Conservation (phyloP, 2,797 vertebrate genomes). For the Sitta carolinensis region DNA sequence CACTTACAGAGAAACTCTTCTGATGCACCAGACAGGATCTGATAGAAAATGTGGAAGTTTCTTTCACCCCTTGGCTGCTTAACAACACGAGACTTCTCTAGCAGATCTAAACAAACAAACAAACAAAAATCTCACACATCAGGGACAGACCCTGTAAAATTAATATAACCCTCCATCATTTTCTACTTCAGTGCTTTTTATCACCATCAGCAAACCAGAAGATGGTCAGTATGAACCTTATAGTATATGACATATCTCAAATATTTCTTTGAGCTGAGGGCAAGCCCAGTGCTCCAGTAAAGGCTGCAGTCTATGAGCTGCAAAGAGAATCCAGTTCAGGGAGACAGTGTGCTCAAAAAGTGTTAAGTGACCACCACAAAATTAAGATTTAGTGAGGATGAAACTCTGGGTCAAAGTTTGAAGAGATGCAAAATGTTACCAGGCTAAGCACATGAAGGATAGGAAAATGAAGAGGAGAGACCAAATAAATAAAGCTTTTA, state of each 20-base stretch:
- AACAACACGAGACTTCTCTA: constrained; percentile 98
- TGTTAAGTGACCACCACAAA: neutral
- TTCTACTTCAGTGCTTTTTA: neutral
- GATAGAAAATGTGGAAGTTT: constrained; percentile 98
- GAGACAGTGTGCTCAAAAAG: neutral
- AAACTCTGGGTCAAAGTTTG: neutral
- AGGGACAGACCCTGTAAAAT: neutral
- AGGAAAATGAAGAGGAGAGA: neutral
- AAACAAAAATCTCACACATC: constrained; percentile 8
- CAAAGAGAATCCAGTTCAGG: neutral
- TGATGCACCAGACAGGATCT: constrained; percentile 93
- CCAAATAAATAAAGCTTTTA: neutral
- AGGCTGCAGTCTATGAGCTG: neutral
- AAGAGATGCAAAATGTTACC: neutral
- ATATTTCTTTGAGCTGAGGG: neutral
- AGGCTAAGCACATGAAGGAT: neutral
- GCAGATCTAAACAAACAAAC: constrained; percentile 83
- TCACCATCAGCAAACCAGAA: neutral
- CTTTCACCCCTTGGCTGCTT: constrained; percentile 96
- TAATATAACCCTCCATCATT: neutral
- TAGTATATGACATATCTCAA: neutral
- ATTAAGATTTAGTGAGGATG: neutral
- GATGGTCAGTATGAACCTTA: neutral
- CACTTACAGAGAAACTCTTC: constrained; percentile 92
- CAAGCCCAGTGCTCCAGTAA: neutral